phyloP scores from a whole-genome alignment of 2,113 vertebrate species.

The Nannospalax galili region DNA sequence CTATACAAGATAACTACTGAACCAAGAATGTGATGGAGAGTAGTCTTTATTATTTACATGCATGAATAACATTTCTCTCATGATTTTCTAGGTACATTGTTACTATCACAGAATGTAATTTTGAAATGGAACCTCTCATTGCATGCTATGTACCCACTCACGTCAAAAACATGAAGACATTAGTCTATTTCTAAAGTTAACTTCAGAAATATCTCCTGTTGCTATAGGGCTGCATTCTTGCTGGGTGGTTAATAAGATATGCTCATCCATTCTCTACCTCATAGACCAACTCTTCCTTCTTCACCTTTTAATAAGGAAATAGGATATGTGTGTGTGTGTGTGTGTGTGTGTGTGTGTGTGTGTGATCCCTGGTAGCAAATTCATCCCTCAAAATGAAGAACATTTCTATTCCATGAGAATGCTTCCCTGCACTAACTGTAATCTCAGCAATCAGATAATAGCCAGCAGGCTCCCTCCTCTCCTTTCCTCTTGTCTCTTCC shows the following conservation, averaged over 20 bases:
- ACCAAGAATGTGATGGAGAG: neutral
- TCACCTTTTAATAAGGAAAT: neutral
- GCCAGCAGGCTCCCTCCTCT: too few relatives aligned
- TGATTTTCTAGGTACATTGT: neutral
- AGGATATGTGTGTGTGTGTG: too few relatives aligned
- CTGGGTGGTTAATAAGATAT: neutral
- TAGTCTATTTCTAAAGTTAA: neutral
- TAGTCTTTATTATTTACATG: neutral
- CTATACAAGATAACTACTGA: neutral
- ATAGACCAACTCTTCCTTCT: neutral
- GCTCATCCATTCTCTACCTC: neutral
- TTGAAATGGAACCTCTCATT: neutral
- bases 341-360: too few relatives aligned
- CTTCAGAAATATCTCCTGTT: neutral
- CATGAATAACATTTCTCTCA: neutral
- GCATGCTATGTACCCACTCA: neutral
- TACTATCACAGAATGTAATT: neutral
- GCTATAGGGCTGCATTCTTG: neutral
- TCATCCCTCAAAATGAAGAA: neutral
- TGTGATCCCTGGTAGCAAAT: neutral
- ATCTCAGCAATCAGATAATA: neutral
- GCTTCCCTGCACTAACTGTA: rapidly evolving
- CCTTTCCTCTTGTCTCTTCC: too few relatives aligned
- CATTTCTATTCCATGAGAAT: neutral
- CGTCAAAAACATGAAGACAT: neutral